Evolutionary conservation across 2,888 invertebrate genomes (phyloP).

Genomic region (Amphiduros pacificus): DNA sequence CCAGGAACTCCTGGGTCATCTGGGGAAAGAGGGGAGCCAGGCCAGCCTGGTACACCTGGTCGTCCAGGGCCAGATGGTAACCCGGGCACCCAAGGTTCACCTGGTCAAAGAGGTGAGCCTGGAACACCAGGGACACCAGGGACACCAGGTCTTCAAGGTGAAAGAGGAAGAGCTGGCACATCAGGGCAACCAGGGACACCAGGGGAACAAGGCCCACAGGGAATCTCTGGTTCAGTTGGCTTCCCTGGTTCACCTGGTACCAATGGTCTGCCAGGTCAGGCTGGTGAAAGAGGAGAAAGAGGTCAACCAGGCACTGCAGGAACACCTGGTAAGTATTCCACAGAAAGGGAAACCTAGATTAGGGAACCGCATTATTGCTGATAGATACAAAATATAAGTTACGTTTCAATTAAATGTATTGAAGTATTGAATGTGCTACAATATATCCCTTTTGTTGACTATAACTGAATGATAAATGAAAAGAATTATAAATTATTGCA

Average conservation of each 20-base stretch:
- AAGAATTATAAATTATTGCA: slow-evolving; percentile 20
- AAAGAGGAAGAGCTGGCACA: slow-evolving; percentile 15
- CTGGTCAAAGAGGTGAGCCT: slow-evolving; percentile 31
- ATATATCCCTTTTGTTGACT: too few species aligned
- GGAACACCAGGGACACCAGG: slow-evolving; percentile 24
- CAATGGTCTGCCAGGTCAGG: slow-evolving; percentile 23
- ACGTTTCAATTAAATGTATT: too few species aligned
- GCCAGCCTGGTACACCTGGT: slow-evolving; percentile 26
- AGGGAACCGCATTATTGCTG: too few species aligned
- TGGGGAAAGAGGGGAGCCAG: slow-evolving; percentile 28
- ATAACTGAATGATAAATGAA: too few species aligned
- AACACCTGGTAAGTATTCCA: too few species aligned
- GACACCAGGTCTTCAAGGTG: slow-evolving; percentile 21
- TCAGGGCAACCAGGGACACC: slow-evolving; percentile 17
- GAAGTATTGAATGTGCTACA: too few species aligned
- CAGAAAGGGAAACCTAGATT: too few species aligned
- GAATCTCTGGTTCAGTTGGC: slow-evolving; percentile 19
- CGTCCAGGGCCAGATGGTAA: slow-evolving; percentile 35
- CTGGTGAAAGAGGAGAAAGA: slow-evolving; percentile 20
- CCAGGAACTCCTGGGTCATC: slow-evolving; percentile 13
- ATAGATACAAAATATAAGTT: too few species aligned
- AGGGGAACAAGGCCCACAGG: slow-evolving; percentile 21
- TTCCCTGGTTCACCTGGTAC: slow-evolving; percentile 18
- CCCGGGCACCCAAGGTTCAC: slow-evolving; percentile 40
- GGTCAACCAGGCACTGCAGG: slow-evolving; percentile 10